Conservation (phyloP, 2,113 vertebrate species). For the Petrocephalus zakoni region DNA sequence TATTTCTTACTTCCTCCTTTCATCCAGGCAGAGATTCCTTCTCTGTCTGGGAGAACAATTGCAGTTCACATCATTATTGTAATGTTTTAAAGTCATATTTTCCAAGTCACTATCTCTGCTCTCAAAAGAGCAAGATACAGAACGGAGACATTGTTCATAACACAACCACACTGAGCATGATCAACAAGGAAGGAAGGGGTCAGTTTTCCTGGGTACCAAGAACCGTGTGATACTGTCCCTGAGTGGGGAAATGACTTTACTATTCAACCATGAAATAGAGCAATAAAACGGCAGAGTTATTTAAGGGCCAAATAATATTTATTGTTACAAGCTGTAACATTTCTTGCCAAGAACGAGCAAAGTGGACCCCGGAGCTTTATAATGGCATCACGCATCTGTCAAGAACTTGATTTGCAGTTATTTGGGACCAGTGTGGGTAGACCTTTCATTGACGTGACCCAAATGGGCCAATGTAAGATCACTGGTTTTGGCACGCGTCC, state of each 20-base stretch:
- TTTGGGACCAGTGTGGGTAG: neutral
- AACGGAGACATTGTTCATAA: neutral
- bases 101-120: neutral
- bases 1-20: neutral
- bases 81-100: neutral
- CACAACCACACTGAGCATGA: neutral
- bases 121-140: neutral
- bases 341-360: neutral
- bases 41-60: neutral
- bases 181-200: neutral
- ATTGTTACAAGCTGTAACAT: neutral
- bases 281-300: neutral
- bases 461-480: neutral
- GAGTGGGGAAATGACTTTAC: neutral
- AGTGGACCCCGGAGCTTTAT: neutral
- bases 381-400: neutral
- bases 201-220: neutral
- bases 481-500: neutral
- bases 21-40: neutral
- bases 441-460: neutral
- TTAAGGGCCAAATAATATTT: neutral
- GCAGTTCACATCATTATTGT: neutral
- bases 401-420: neutral
- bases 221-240: neutral
- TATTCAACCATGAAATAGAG: constrained; percentile 6